Evolutionary conservation across 2,113 vertebrate species (phyloP), one percentile per base, ranked within the genome.

Genomic region (Bostrychus sinensis): DNA sequence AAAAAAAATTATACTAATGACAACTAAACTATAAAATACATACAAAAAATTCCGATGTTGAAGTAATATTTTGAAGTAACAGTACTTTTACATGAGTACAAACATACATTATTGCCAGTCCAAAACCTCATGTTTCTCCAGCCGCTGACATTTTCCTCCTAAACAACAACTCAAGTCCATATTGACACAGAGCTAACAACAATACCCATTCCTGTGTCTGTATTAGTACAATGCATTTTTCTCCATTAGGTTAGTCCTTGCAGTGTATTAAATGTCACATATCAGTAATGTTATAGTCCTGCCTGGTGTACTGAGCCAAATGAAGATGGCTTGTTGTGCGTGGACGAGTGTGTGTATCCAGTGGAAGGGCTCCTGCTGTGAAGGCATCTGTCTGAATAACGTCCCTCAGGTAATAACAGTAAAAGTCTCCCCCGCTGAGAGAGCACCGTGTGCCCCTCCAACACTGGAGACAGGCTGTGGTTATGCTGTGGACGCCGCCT

Each of bases 351-450:
- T 60, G 77, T 66, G 57, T 63, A 48, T 72, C 64, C 64, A 81
- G 66, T 50, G 56, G 61, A 71, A 60, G 34, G 60, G 61, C 68
- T 65, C 88, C 80, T 63, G 70, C 85, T 84, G 86, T 67, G 86
- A 57, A 59, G 80, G 81, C 88, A 89, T 89, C 89, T 91, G 89
- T 82, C 83, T 89, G 80, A 84, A 85, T 75, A 79, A 76, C 62
- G 73, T 80, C 76, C 72, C 79, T 72, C 60, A 72, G 86, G 87
- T 89, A 90, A 89, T 89, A 85, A 83, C 80, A 83, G 82, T 78
- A 77, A 86, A 85, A 82, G 64, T 64, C 39, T 61, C 83, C 65
- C 86, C 77, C 70, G 82, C 81, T 82, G 85, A 70, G 76, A 46
- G 41, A 72, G 55, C 78, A 83, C 71, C 75, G 54, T 2, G 69